phyloP scores from a whole-genome alignment of 2,113 vertebrate genomes.

The Melanotaenia duboulayi region DNA sequence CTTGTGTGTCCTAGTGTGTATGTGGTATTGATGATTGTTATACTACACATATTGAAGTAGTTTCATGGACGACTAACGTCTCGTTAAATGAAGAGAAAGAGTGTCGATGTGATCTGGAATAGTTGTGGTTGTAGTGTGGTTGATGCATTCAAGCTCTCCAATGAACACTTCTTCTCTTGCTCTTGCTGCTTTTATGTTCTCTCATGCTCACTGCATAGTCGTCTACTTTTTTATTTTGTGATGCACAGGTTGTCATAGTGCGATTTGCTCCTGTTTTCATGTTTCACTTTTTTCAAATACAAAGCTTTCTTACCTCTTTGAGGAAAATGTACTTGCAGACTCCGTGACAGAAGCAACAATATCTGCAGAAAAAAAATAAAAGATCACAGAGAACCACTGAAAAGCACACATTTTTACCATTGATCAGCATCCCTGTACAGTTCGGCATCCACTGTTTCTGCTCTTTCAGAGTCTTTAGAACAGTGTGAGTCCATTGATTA shows the following conservation, averaged over 20 bases:
- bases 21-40: conserved; percentile 50
- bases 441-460: conserved; percentile 39
- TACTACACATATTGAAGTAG: conserved; percentile 62
- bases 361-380: conserved; percentile 26
- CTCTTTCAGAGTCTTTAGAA: conserved; percentile 56
- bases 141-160: conserved; percentile 28
- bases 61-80: conserved; percentile 65
- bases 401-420: conserved; percentile 53
- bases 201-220: neutral
- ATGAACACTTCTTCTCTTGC: conserved; percentile 10
- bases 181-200: neutral
- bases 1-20: conserved; percentile 26
- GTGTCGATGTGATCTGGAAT: conserved; percentile 59
- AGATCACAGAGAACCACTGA: conserved; percentile 29
- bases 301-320: conserved; percentile 12
- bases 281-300: neutral
- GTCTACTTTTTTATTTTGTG: conserved; percentile 4
- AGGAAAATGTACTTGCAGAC: neutral
- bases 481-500: conserved; percentile 74
- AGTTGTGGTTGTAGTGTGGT: conserved; percentile 68
- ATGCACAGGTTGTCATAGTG: neutral
- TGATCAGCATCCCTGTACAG: conserved; percentile 56
- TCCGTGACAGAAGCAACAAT: conserved; percentile 1
- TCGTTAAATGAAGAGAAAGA: conserved; percentile 61
- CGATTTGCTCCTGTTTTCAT: neutral